A percentile compares a stretch with the other conserved stretches of the same genome.
These are phyloP conservation scores for Patella depressa DNA, from an alignment of 2,888 invertebrate species.

Conservation along the genomic window DNA sequence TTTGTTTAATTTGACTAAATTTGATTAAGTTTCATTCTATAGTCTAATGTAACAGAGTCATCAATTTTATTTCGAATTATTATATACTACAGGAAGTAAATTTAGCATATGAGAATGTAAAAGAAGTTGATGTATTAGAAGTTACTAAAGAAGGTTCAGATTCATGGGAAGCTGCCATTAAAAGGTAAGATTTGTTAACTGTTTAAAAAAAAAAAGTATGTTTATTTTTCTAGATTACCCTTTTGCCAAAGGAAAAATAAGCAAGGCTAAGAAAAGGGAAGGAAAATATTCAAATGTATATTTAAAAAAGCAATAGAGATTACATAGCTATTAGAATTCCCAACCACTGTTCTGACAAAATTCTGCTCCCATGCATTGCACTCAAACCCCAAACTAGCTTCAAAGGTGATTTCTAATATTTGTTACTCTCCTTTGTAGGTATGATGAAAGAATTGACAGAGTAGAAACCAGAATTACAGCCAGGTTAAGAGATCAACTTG, in stretches of 20 bases:
- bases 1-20: no score
- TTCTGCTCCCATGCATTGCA: no score
- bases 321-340: no score
- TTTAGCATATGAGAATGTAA: slow-evolving; percentile 97
- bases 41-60: no score
- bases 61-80: background rate
- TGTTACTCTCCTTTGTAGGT: slow-evolving; percentile 70
- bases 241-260: background rate
- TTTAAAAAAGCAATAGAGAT: no score
- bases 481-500: slow-evolving; percentile 95
- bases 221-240: background rate
- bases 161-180: slow-evolving; percentile 97
- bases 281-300: no score
- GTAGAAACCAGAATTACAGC: slow-evolving; percentile 99
- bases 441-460: slow-evolving; percentile 97
- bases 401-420: background rate
- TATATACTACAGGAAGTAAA: slow-evolving; percentile 76
- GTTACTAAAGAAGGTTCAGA: slow-evolving; percentile 96
- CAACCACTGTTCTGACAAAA: no score
- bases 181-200: slow-evolving; percentile 74
- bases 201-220: background rate
- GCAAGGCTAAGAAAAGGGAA: no score
- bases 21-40: no score
- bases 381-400: no score
- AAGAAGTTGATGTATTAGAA: slow-evolving; percentile 97